Conservation (phyloP, 1,140 invertebrate species). For the Chironomus striatipennis region DNA sequence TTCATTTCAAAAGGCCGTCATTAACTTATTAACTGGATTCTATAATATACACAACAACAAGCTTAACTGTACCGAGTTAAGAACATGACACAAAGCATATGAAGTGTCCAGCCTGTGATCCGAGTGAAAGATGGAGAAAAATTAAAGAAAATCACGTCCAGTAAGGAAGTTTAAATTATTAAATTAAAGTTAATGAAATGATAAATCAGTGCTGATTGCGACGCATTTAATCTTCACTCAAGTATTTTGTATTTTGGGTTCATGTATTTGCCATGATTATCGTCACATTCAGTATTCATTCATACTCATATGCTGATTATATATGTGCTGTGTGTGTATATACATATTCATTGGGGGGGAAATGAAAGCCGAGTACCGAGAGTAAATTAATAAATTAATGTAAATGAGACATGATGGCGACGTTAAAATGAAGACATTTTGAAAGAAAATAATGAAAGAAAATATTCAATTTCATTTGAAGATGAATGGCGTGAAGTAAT, state of each 20-base stretch:
- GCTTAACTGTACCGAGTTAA: too few species aligned
- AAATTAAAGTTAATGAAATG: constrained; percentile 21
- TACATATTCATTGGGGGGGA: too few species aligned
- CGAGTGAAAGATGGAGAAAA: not conserved
- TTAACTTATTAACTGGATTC: not conserved
- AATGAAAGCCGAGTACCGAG: not conserved
- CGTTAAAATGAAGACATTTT: not conserved
- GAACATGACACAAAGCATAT: too few species aligned
- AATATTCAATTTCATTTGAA: not conserved
- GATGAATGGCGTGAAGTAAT: too few species aligned
- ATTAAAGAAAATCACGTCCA: not conserved
- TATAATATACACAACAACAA: not conserved
- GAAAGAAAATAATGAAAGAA: not conserved
- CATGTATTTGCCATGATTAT: not conserved
- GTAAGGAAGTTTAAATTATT: constrained; percentile 6
- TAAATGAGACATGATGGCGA: constrained; percentile 19
- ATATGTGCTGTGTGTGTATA: too few species aligned
- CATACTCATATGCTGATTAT: too few species aligned
- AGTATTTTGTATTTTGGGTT: not conserved
- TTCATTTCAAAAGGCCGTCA: constrained; percentile 12
- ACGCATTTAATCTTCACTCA: not conserved
- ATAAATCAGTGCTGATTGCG: constrained; percentile 18
- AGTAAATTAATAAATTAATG: constrained; percentile 21
- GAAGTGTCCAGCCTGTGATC: too few species aligned
- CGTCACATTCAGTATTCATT: not conserved